Base-by-base conservation (phyloP, 2,888 invertebrate species). In the Drosophila bunnanda region DNA sequence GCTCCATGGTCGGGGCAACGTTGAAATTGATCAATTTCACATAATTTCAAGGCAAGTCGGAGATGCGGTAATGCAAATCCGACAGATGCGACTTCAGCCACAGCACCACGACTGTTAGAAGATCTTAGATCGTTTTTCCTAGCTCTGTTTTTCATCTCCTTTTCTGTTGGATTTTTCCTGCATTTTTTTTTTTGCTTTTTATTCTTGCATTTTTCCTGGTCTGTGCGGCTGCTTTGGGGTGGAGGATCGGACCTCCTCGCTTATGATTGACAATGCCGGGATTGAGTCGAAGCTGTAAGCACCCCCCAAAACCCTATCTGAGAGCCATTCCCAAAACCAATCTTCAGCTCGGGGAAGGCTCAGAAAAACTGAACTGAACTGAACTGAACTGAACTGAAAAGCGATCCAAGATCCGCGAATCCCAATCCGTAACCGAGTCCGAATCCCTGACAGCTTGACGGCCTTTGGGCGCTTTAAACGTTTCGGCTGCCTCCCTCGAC, bases 21-120 rank as follows among this genome's bases (percentile, higher is more conserved):
- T 89, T 91, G 91, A 91, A 91, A 90, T 91, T 90, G 90, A 90
- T 90, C 91, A 90, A 91, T 90, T 90, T 90, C 90, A 90, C 87
- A 90, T 89, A 90, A 90, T 89, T 86, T 83, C 79, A 80, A 77
- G 79, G 78, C 75, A 80, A 86, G 82, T 86, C 89, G 80, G 67
- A 78, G 67, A 77, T 78, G 76, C 78, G 75, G 88, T 86, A 86
- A 85, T 85, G 89, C 85, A 85, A 85, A 86, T 86, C 85, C 86
- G 85, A 86, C 85, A 86, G 89, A 80, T 88, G 88, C 89, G 87
- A 78, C 75, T 80, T 68, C 76, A 83, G 46, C 12, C 13, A 7
- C 28, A 46, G 57, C 64, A 9, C 17, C 7, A 15, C 53, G 67
- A 55, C 46, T 86, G 89, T 88, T 83, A 87, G 87, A 88, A 88